Evolutionary conservation across 2,113 vertebrate genomes (phyloP), one percentile per base, ranked within the genome.

Genomic region (Vireo altiloquus): DNA sequence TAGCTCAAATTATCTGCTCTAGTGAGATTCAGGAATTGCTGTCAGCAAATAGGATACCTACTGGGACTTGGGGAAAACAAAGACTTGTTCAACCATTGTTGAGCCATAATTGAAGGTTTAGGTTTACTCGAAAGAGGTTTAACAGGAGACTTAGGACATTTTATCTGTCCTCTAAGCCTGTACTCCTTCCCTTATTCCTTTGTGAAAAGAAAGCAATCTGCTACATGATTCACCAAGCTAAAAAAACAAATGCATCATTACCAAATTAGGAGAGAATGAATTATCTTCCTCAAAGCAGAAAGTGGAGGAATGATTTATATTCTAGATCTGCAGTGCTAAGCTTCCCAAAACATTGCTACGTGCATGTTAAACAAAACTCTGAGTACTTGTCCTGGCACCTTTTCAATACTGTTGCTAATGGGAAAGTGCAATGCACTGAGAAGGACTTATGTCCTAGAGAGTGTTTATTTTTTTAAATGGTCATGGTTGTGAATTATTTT

Each of bases 51-150:
- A 61, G 53, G 80, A 76, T 59, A 79, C 61, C 81, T 68, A 42
- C 78, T 91, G 87, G 65, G 89, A 72, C 59, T 52, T 56, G 27
- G 5, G 57, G 52, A 87, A 78, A 85, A 49, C 52, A 87, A 78
- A 81, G 28, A 70, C 49, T 87, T 65, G 82, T 37, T 83, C 49
- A 71, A 10, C 86, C 37, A 53, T 59, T 84, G 78, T 40, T 87
- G 63, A 93, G 33, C 63, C 49, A 50, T 82, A 96, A 95, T 47
- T 85, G 65, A 92, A 91, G 57, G 27, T 75, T 84, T 89, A 78
- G 12, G 44, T 85, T 92, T 65, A 60, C 54, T 69, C 0, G 0
- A 56, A 65, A 52, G 10, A 83, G 13, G 16, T 91, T 94, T 53
- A 92, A 78, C 30, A 68, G 7, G 15, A 83, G 11, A 57, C 23